These are phyloP conservation scores for Phaedon cochleariae DNA, from an alignment of 2,888 invertebrate genomes.

Conservation along the genomic window DNA sequence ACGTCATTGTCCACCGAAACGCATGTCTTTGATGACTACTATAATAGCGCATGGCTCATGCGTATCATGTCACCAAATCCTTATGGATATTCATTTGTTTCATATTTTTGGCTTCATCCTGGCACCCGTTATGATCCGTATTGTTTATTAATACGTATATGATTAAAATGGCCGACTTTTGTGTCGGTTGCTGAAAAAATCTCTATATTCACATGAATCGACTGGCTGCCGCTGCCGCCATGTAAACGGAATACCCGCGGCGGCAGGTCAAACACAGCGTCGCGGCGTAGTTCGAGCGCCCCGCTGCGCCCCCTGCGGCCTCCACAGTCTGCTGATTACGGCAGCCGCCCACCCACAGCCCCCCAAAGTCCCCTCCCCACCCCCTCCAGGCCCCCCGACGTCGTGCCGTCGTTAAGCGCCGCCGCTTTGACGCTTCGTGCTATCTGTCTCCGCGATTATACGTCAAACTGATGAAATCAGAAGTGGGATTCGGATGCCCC, in stretches of 20 bases:
- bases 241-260: constrained; percentile 44
- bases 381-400: constrained; percentile 41
- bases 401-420: constrained; percentile 46
- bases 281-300: constrained; percentile 55
- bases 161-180: constrained; percentile 1
- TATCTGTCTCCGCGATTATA: constrained; percentile 27
- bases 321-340: constrained; percentile 55
- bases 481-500: constrained; percentile 24
- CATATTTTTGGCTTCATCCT: too few species aligned
- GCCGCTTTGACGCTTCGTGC: constrained; percentile 31
- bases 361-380: constrained; percentile 37
- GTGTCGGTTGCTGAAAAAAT: too few species aligned
- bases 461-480: constrained; percentile 26
- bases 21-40: too few species aligned
- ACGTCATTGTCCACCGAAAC: too few species aligned
- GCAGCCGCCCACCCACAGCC: constrained; percentile 49
- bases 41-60: too few species aligned
- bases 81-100: too few species aligned
- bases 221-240: neutral
- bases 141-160: too few species aligned
- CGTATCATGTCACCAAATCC: too few species aligned
- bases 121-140: too few species aligned
- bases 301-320: constrained; percentile 47
- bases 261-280: constrained; percentile 62
- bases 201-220: constrained; percentile 3